These are phyloP conservation scores for Chiloscyllium plagiosum DNA, from an alignment of 2,113 vertebrate species.

Conservation along the genomic window DNA sequence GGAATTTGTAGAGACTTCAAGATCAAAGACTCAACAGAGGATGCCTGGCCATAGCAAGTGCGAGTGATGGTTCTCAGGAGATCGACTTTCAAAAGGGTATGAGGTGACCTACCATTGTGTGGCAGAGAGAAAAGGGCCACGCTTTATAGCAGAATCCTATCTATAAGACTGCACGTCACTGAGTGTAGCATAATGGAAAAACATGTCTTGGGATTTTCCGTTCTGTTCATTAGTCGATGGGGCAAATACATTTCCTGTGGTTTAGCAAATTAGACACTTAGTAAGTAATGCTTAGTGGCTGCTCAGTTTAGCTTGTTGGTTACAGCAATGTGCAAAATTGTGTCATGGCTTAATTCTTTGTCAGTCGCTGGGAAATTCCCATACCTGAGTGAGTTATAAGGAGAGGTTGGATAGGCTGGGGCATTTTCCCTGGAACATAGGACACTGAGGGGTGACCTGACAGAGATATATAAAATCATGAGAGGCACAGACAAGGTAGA, in stretches of 20 bases:
- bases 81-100: neutral
- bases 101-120: neutral
- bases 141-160: neutral
- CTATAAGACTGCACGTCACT: neutral
- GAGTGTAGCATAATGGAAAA: neutral
- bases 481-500: too few species aligned
- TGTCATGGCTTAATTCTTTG: neutral
- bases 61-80: neutral
- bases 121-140: neutral
- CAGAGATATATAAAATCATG: too few species aligned
- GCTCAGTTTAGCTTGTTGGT: neutral
- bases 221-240: neutral
- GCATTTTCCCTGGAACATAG: too few species aligned
- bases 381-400: too few species aligned
- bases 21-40: too few species aligned
- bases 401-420: too few species aligned
- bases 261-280: neutral
- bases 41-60: too few species aligned
- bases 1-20: too few species aligned
- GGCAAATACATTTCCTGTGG: too few species aligned
- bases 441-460: too few species aligned
- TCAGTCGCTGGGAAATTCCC: too few species aligned
- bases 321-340: neutral
- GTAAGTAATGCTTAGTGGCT: neutral
- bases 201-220: neutral